Base-by-base conservation (phyloP, 1,140 invertebrate species). In the Bombus waltoni region DNA sequence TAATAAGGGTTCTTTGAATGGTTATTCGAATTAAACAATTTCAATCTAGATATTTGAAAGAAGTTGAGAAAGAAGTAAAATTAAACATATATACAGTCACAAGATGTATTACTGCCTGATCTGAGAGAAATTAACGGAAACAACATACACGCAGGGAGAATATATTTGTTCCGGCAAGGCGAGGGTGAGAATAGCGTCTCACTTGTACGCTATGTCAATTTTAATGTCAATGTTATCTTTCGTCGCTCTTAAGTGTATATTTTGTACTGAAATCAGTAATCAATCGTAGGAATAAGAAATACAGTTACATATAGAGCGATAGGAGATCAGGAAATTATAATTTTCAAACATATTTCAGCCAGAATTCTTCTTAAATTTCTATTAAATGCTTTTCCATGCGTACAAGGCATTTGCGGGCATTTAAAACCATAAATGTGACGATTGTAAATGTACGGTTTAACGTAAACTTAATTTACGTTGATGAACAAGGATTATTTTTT, bases 141-240 rank as follows among this genome's bases (percentile, higher is more conserved):
- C 42, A 83, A 82, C 40, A 35, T 68, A 77, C 66, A 53, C 53
- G 40, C 28, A 38, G 32, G 18, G 47, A 53, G 9, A 68, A 22
- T 53, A 72, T 73, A 84, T 83, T 38, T 83, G 82, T 84, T 85
- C 35, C 40, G 65, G 73, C 66, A 44, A 85, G 79, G 47, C 53
- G 62, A 85, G 82, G 66, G 66, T 88, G 70, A 91, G 86, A 90
- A 90, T 89, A 91, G 91, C 84, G 90, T 92, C 87, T 88, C 81
- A 89, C 83, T 89, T 89, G 85, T 89, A 91, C 83, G 90, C 86
- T 88, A 91, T 88, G 90, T 92, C 91, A 92, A 92, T 92, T 92
- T 92, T 78, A 83, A 91, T 91, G 91, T 92, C 89, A 92, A 91
- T 92, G 91, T 91, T 91, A 78, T 90, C 79, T 83, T 91, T 91